Evolutionary conservation across 2,888 invertebrate genomes (phyloP).

Genomic region (Microplitis manilae): DNA sequence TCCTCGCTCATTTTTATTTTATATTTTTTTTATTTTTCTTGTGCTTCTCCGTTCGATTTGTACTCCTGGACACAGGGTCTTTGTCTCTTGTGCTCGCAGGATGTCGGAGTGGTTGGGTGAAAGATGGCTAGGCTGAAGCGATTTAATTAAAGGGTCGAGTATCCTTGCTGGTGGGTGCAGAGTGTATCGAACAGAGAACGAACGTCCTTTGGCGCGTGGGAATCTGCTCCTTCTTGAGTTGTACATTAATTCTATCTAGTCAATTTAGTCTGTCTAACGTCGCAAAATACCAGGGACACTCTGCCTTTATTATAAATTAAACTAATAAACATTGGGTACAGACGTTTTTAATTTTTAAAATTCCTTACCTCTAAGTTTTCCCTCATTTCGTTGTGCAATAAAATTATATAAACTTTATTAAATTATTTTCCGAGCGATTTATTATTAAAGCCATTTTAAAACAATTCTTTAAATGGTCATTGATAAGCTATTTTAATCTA

Average conservation of each 20-base stretch:
- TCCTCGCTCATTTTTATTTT: constrained; percentile 53
- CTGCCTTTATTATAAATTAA: not conserved
- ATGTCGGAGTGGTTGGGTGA: constrained; percentile 51
- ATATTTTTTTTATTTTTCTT: constrained; percentile 21
- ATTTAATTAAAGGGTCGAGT: constrained; percentile 65
- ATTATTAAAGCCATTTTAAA: too few relatives aligned
- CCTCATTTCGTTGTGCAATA: too few relatives aligned
- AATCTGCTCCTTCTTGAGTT: constrained; percentile 31
- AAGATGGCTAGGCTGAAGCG: constrained; percentile 57
- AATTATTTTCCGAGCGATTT: too few relatives aligned
- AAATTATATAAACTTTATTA: too few relatives aligned
- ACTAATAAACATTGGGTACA: not conserved
- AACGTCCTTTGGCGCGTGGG: constrained; percentile 32
- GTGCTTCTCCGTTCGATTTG: not conserved
- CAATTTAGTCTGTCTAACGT: constrained; percentile 22
- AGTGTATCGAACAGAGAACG: constrained; percentile 43
- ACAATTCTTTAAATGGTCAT: too few relatives aligned
- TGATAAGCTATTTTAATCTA: too few relatives aligned
- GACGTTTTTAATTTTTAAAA: too few relatives aligned
- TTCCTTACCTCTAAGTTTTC: too few relatives aligned
- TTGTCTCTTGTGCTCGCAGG: constrained; percentile 29
- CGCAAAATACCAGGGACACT: not conserved
- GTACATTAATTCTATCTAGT: constrained; percentile 25
- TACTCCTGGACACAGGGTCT: constrained; percentile 19
- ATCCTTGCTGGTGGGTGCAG: constrained; percentile 41